Evolutionary conservation across 2,113 vertebrate genomes (phyloP), one percentile per base, ranked within the genome.

Genomic region (Craseonycteris thonglongyai): DNA sequence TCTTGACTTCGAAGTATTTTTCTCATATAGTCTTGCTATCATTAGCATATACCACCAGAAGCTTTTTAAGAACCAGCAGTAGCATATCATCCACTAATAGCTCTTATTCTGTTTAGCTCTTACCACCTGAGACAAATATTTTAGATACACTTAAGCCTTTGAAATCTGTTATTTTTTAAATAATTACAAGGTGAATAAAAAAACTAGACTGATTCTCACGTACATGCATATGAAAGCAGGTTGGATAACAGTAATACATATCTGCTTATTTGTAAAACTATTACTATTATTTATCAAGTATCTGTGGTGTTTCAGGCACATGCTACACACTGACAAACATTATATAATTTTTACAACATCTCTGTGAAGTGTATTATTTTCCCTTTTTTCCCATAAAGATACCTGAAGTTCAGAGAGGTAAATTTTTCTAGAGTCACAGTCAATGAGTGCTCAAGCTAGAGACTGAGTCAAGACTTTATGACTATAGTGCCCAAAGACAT

Each of bases 121-220:
- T 96, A 96, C 96, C 86, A 91, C 91, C 79, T 93, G 95, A 94
- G 96, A 90, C 93, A 97, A 94, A 95, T 97, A 97, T 96, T 97
- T 98, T 96, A 97, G 94, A 94, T 98, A 96, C 45, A 89, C 72
- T 85, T 97, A 98, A 93, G 90, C 94, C 93, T 93, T 98, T 95
- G 95, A 96, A 97, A 97, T 91, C 85, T 96, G 82, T 95, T 96
- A 94, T 97, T 97, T 97, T 19, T 16, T 16, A 51, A 51, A 51
- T 51, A 51, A 51, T 51, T 51, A 51, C 18, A 51, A 51, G 49
- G 49, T 51, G 49, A 51, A 51, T 96, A 90, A 47, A 92, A 95
- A 95, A 97, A 97, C 91, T 89, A 96, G 95, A 96, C 94, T 94
- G 82, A 94, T 97, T 95, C 90, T 95, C 93, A 94, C 59, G 91